Percentiles rank a stretch among this genome's conserved stretches.
Conservation (phyloP, 2,797 vertebrate species). For the Alcedo quadribrachys region DNA sequence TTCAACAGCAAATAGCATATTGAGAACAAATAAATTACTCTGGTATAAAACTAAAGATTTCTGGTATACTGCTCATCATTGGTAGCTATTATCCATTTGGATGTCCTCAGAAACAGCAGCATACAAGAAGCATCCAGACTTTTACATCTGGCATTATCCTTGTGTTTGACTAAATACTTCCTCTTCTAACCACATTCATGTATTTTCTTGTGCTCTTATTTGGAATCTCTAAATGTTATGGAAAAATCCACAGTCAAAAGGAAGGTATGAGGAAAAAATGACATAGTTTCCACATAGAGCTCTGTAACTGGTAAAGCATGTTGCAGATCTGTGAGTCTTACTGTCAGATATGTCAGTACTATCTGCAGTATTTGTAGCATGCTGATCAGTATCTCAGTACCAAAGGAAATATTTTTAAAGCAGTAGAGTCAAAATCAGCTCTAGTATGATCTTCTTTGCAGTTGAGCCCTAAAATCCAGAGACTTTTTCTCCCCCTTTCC, state of each 20-base stretch:
- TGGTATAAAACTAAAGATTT: not conserved
- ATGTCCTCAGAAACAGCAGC: constrained; percentile 15
- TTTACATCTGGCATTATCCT: constrained; percentile 33
- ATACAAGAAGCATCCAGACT: not conserved
- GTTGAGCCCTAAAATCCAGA: not conserved
- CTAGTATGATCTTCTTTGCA: not conserved
- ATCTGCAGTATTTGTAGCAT: not conserved
- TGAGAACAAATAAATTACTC: not conserved
- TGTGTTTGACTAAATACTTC: constrained; percentile 57
- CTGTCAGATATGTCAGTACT: not conserved
- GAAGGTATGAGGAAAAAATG: not conserved
- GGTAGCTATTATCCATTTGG: not conserved
- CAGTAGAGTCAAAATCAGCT: not conserved
- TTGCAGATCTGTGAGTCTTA: not conserved
- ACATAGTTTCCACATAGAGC: constrained; percentile 28
- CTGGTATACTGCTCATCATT: not conserved
- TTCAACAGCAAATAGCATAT: not conserved
- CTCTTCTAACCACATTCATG: constrained; percentile 28
- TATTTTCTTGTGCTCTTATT: constrained; percentile 51
- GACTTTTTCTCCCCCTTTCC: not conserved
- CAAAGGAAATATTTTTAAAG: not conserved
- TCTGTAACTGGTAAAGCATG: not conserved
- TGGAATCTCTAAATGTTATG: constrained; percentile 57
- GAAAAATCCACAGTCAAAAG: constrained; percentile 38
- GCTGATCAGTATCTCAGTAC: not conserved